phyloP scores from a whole-genome alignment of 2,888 invertebrate genomes.

The Tenthredo notha region DNA sequence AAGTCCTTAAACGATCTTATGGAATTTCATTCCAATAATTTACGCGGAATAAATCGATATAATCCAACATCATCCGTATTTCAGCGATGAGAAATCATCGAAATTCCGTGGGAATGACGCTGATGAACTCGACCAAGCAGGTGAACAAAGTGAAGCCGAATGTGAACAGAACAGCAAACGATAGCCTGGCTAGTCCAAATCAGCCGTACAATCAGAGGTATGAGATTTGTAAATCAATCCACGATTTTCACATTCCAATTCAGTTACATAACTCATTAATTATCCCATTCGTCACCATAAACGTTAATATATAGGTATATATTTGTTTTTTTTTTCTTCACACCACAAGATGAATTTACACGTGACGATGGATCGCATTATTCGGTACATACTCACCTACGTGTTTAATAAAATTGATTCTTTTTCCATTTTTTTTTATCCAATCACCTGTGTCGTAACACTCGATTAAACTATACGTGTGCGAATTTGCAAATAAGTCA shows the following conservation, averaged over 20 bases:
- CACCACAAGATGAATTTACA: not conserved
- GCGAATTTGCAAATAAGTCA: not conserved
- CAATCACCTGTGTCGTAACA: not conserved
- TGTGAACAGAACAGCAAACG: slow-evolving; percentile 88
- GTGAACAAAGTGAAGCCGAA: slow-evolving; percentile 95
- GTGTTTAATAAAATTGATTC: not conserved
- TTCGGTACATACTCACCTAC: not conserved
- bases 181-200: slow-evolving; percentile 84
- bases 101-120: slow-evolving; percentile 85
- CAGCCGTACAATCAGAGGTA: slow-evolving; percentile 86
- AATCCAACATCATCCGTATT: not conserved
- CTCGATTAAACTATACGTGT: not conserved
- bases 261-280: not conserved
- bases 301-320: not conserved
- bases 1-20: not conserved
- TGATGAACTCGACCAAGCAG: slow-evolving; percentile 90
- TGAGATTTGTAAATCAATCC: slow-evolving; percentile 2
- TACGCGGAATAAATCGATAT: not conserved
- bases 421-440: not conserved
- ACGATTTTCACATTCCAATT: not conserved
- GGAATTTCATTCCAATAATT: not conserved
- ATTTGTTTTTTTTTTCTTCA: not conserved
- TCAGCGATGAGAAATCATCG: slow-evolving; percentile 91
- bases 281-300: not conserved
- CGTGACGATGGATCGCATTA: not conserved